Evolutionary conservation across 2,797 vertebrate genomes (phyloP).

Genomic region (Pampus argenteus): DNA sequence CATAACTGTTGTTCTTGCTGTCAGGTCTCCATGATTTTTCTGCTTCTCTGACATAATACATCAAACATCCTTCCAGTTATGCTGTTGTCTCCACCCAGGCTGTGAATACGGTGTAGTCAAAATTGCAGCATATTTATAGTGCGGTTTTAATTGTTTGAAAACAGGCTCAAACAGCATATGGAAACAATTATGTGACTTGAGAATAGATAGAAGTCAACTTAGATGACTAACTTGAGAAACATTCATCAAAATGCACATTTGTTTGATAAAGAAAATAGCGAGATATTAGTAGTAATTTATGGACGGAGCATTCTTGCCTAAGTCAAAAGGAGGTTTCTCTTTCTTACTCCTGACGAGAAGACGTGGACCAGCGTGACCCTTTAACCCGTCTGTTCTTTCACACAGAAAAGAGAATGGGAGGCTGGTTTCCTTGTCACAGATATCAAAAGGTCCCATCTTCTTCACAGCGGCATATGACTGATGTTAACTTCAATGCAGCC

Average conservation of each 20-base stretch:
- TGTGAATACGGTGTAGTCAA: not conserved
- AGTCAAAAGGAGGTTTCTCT: slow-evolving; percentile 26
- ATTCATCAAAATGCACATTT: not conserved
- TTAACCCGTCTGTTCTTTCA: slow-evolving; percentile 46
- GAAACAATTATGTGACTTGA: slow-evolving; percentile 1
- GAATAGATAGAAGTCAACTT: not conserved
- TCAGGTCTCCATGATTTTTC: not conserved
- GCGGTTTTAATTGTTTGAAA: not conserved
- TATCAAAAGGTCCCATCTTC: slow-evolving; percentile 67
- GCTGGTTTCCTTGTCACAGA: slow-evolving; percentile 49
- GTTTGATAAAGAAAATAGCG: not conserved
- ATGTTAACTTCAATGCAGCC: slow-evolving; percentile 53
- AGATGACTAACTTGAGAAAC: not conserved
- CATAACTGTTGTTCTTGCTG: not conserved
- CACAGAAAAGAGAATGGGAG: slow-evolving; percentile 42
- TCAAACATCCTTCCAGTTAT: slow-evolving; percentile 1
- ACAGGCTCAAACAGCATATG: not conserved
- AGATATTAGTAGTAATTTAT: not conserved
- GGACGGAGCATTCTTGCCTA: not conserved
- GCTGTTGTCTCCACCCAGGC: not conserved
- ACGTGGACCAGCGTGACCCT: slow-evolving; percentile 47
- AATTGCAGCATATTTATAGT: not conserved
- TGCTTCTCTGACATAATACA: slow-evolving; percentile 3
- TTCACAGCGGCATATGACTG: slow-evolving; percentile 52
- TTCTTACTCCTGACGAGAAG: slow-evolving; percentile 26